A percentile compares a stretch with the other conserved stretches of the same genome.
Evolutionary conservation across 2,888 invertebrate genomes (phyloP).

Genomic region (Nineta flava): DNA sequence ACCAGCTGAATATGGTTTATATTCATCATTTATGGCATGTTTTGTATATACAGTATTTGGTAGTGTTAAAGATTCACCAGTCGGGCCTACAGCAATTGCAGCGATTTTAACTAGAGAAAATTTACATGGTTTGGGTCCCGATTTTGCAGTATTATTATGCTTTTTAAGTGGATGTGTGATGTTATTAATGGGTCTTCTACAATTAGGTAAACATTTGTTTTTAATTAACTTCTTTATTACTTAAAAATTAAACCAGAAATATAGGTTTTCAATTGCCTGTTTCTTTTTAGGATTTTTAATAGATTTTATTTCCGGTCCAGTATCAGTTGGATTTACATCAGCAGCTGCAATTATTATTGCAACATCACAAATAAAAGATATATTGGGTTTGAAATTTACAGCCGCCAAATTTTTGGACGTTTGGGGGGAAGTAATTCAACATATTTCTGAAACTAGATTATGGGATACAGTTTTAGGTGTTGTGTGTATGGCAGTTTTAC

Average conservation of each 20-base stretch:
- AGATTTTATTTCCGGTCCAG: slow-evolving; percentile 74
- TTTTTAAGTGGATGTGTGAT: slow-evolving; percentile 57
- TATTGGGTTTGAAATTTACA: slow-evolving; percentile 49
- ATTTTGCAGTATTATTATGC: slow-evolving; percentile 54
- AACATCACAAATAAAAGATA: slow-evolving; percentile 61
- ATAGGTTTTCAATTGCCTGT: too few species aligned
- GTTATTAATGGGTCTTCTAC: slow-evolving; percentile 53
- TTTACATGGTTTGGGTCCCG: slow-evolving; percentile 48
- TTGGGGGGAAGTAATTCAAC: slow-evolving; percentile 52
- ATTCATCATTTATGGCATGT: slow-evolving; percentile 88
- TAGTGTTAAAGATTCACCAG: slow-evolving; percentile 64
- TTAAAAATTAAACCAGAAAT: too few species aligned
- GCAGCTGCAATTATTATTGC: slow-evolving; percentile 72
- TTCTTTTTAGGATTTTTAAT: slow-evolving; percentile 61
- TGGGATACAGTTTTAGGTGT: slow-evolving; percentile 57
- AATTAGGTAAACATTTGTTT: slow-evolving; percentile 39
- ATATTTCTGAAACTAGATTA: slow-evolving; percentile 49
- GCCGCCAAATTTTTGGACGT: slow-evolving; percentile 56
- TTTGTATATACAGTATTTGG: slow-evolving; percentile 84
- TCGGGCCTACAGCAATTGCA: slow-evolving; percentile 76
- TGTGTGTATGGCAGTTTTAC: slow-evolving; percentile 48
- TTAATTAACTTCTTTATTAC: too few species aligned
- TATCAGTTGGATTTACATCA: slow-evolving; percentile 65
- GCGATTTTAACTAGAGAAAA: slow-evolving; percentile 65
- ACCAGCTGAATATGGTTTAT: slow-evolving; percentile 63